phyloP scores from a whole-genome alignment of 2,888 invertebrate genomes.

The Hirtodrosophila confusa region DNA sequence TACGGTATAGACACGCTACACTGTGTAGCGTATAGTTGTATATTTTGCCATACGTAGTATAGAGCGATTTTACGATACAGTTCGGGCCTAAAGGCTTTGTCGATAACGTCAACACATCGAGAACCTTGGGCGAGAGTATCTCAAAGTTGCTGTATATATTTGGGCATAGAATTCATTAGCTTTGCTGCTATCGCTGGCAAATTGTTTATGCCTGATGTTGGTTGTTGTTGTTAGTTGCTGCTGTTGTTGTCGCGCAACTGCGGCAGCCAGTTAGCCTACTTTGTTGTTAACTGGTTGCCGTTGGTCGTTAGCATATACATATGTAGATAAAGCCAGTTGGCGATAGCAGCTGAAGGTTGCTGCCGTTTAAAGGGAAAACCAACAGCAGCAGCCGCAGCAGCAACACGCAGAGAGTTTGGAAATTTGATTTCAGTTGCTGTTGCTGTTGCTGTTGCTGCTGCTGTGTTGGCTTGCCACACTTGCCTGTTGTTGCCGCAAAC shows the following conservation, averaged over 20 bases:
- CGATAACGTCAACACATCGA: neutral
- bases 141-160: neutral
- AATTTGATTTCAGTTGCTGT: slow-evolving; percentile 14
- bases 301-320: slow-evolving; percentile 26
- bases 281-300: slow-evolving; percentile 63
- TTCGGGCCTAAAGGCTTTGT: no score
- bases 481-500: slow-evolving; percentile 84
- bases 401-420: slow-evolving; percentile 1
- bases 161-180: slow-evolving; percentile 1
- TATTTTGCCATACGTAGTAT: no score
- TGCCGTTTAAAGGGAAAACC: slow-evolving; percentile 24
- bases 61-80: no score
- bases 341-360: slow-evolving; percentile 51
- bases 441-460: slow-evolving; percentile 28
- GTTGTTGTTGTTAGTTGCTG: slow-evolving; percentile 2
- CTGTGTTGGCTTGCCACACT: slow-evolving; percentile 53
- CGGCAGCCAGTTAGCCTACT: slow-evolving; percentile 70
- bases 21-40: no score
- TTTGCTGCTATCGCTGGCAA: slow-evolving; percentile 6
- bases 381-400: slow-evolving; percentile 17
- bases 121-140: neutral
- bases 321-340: slow-evolving; percentile 49
- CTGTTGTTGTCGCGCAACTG: slow-evolving; percentile 19
- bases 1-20: no score
- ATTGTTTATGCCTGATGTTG: slow-evolving; percentile 1